Base-by-base conservation (phyloP, 2,888 invertebrate genomes). In the Cremastinae sp. region DNA sequence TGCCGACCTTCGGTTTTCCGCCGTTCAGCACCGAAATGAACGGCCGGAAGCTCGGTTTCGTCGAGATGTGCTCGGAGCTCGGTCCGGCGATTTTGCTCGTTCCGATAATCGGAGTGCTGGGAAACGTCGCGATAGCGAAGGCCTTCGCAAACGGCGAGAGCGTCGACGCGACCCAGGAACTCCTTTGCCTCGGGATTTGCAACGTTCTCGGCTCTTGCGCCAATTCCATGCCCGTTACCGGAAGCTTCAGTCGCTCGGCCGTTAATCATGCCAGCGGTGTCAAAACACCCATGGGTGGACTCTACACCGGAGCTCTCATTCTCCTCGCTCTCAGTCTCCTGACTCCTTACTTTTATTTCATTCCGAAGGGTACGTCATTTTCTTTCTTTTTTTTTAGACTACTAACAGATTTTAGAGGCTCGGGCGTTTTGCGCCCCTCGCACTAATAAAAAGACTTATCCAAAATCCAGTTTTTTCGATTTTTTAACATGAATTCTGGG, bases 241-340 rank as follows among this genome's bases (percentile, higher is more conserved):
- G 96, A 3, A 96, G 96, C 0, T 97, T 97, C 90, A 96, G 96
- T 0, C 92, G 96, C 69, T 96, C 97, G 76, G 98, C 98, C 18
- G 97, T 98, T 0, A 98, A 98, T 91, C 96, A 97, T 84, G 97
- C 97, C n/a, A 97, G 97, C 85, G 97, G 97, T 0, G 97, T 97
- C 0, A 93, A 94, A 78, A 97, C 97, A 0, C 96, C 97, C 10
- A 92, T 96, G 78, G 96, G 97, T 36, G 97, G 97, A 70, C 88
- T 96, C 66, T 95, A 94, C 82, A 97, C 97, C 66, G 95, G 97
- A 82, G 90, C 94, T 14, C 90, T 97, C 82, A 96, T 98, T 9
- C 88, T 98, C 1, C 86, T 97, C 71, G 95, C 97, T 0, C 91
- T 98, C n/a, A 94, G 95, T 79, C 91, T 97, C 36, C 91, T 98